phyloP scores from a whole-genome alignment of 2,113 vertebrate species.

The Manacus vitellinus region DNA sequence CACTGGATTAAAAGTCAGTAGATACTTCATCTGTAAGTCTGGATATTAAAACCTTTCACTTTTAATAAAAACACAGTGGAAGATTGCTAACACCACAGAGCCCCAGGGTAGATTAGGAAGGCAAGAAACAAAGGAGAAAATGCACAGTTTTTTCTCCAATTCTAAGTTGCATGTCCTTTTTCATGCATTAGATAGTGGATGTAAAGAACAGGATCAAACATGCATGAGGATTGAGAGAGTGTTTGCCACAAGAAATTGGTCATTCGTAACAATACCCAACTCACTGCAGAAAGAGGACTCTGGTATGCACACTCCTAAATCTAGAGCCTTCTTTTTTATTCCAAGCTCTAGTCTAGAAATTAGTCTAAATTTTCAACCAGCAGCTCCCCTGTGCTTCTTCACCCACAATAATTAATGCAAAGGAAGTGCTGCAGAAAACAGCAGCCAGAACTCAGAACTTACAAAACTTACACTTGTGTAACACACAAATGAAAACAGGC shows the following conservation, averaged over 20 bases:
- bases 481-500: neutral
- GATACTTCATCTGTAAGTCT: constrained; percentile 17
- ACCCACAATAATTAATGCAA: neutral
- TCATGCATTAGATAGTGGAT: neutral
- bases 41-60: constrained; percentile 39
- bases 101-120: constrained; percentile 6
- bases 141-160: neutral
- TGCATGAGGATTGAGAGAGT: neutral
- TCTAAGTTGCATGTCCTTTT: neutral
- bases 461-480: neutral
- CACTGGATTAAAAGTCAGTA: constrained; percentile 9
- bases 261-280: neutral
- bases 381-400: neutral
- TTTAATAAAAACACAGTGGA: constrained; percentile 13
- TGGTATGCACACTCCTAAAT: neutral
- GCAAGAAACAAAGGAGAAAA: neutral
- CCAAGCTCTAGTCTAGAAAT: neutral
- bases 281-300: neutral
- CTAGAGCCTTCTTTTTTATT: neutral
- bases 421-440: neutral
- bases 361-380: neutral
- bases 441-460: neutral
- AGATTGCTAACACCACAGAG: neutral
- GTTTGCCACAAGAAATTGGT: neutral
- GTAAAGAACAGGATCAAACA: neutral